Evolutionary conservation across 1,140 invertebrate species (phyloP).

Genomic region (Augochlora pura): DNA sequence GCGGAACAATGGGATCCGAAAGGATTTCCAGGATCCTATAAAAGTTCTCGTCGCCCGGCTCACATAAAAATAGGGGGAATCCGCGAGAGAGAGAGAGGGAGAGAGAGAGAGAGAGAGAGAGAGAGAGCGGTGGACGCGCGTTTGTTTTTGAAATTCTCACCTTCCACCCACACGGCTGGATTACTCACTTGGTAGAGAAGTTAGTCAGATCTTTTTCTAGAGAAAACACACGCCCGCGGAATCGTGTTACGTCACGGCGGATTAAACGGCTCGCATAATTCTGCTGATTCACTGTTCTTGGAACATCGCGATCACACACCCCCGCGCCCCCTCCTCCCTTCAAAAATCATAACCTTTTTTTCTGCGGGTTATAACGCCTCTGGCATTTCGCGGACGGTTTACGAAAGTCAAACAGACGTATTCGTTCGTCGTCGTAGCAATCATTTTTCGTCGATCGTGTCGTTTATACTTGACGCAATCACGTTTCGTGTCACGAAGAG

Average conservation of each 20-base stretch:
- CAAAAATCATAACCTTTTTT: neutral
- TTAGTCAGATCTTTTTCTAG: slow-evolving; percentile 37
- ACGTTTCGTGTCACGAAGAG: neutral
- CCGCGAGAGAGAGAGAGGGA: no score
- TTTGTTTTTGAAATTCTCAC: slow-evolving; percentile 34
- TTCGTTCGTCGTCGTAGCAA: neutral
- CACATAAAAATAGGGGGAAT: slow-evolving; percentile 28
- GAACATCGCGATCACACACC: slow-evolving; percentile 16
- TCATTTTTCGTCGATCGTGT: neutral
- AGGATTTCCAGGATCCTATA: neutral
- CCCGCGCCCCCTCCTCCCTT: no score
- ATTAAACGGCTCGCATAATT: slow-evolving; percentile 28
- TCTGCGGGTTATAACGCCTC: no score
- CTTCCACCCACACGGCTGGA: slow-evolving; percentile 34
- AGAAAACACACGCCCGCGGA: neutral
- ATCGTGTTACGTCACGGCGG: slow-evolving; percentile 16
- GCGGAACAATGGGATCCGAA: neutral
- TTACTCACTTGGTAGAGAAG: slow-evolving; percentile 32
- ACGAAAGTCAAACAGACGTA: neutral
- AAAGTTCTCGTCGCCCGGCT: neutral
- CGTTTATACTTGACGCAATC: neutral
- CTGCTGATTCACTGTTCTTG: slow-evolving; percentile 6
- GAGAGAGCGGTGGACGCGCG: neutral
- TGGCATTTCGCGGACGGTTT: neutral
- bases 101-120: no score